Percentiles rank a stretch among this genome's conserved stretches.
Conservation (phyloP, 1,140 invertebrate species). For the Delia radicum region DNA sequence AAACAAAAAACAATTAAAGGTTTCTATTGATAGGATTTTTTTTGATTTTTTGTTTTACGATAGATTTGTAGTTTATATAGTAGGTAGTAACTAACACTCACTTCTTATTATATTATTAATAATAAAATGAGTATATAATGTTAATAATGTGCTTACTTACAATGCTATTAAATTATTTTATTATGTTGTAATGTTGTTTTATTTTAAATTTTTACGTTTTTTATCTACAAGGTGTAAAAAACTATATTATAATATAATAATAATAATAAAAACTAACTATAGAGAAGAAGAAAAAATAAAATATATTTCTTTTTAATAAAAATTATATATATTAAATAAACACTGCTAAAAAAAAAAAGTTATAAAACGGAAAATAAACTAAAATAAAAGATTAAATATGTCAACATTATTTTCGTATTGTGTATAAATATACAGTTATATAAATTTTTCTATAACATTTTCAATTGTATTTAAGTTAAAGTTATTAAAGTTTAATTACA, state of each 20-base stretch:
- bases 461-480: too few species aligned
- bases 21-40: slow-evolving; percentile 10
- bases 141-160: slow-evolving; percentile 19
- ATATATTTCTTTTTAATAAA: not conserved
- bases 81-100: not conserved
- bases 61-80: not conserved
- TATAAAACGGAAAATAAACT: not conserved
- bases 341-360: not conserved
- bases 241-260: not conserved
- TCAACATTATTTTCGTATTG: too few species aligned
- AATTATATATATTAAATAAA: not conserved
- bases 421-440: not conserved
- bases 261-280: not conserved
- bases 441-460: too few species aligned
- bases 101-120: slow-evolving; percentile 10
- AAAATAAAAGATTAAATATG: not conserved
- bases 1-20: not conserved
- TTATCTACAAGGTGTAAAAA: slow-evolving; percentile 4
- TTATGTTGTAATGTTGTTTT: slow-evolving; percentile 2
- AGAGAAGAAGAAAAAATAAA: not conserved
- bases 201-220: slow-evolving; percentile 7
- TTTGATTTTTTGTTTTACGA: slow-evolving; percentile 4
- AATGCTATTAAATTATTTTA: slow-evolving; percentile 15
- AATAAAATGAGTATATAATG: slow-evolving; percentile 16
- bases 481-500: too few species aligned